A percentile compares a stretch with the other conserved stretches of the same genome.
Conservation (phyloP, 2,113 vertebrate genomes). For the Muscicapa adusta region DNA sequence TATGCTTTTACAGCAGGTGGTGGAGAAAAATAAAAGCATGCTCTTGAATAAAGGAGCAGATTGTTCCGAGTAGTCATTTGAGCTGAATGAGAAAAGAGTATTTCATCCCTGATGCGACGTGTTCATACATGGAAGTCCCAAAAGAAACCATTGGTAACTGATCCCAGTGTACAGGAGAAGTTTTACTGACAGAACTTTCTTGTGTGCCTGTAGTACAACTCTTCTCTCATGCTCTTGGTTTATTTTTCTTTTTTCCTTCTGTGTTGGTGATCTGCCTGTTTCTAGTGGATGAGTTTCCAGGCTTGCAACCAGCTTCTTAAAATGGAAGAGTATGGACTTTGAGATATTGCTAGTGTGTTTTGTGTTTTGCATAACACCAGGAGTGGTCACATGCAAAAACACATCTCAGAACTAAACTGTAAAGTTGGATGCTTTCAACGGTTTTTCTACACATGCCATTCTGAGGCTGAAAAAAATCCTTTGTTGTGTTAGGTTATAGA, state of each 20-base stretch:
- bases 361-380: neutral
- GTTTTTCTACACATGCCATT: neutral
- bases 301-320: neutral
- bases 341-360: neutral
- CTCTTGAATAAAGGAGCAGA: conserved; percentile 8
- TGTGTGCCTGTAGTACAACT: neutral
- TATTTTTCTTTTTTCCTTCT: neutral
- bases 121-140: neutral
- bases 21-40: neutral
- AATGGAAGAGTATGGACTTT: neutral
- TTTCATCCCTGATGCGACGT: neutral
- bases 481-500: neutral
- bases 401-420: neutral
- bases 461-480: neutral
- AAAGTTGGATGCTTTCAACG: neutral
- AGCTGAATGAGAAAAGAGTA: neutral
- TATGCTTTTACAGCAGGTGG: conserved; percentile 13
- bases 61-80: neutral
- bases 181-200: neutral
- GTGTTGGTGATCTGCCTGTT: neutral
- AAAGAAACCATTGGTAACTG: neutral
- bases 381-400: neutral
- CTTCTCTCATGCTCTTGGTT: neutral
- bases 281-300: neutral
- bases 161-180: neutral